Percentiles rank a stretch among this genome's conserved stretches.
Evolutionary conservation across 2,797 vertebrate species (phyloP).

Genomic region (Centropyge bicolor): DNA sequence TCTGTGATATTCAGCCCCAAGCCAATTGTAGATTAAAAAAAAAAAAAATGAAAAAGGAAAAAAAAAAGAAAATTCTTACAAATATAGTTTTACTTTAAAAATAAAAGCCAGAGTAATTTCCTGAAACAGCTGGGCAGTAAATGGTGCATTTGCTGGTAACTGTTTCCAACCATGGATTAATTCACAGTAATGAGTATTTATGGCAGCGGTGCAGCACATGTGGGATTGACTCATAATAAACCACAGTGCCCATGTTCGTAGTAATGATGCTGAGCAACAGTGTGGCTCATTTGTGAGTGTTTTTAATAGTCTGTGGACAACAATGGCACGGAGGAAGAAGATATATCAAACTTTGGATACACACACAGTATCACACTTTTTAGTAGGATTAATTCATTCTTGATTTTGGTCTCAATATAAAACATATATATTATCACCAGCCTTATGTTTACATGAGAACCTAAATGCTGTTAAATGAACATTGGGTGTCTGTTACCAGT

Average conservation of each 20-base stretch:
- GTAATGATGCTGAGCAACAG: not conserved
- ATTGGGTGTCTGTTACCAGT: not conserved
- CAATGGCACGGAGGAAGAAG: not conserved
- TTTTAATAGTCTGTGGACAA: not conserved
- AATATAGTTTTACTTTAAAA: too few species aligned
- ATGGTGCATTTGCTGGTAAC: too few species aligned
- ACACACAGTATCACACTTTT: not conserved
- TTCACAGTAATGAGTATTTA: not conserved
- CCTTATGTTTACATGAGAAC: not conserved
- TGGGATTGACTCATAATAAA: not conserved
- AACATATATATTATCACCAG: too few species aligned
- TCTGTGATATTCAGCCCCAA: too few species aligned
- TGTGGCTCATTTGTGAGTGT: not conserved
- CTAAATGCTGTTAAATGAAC: not conserved
- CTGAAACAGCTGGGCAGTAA: not conserved
- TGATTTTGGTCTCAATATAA: too few species aligned
- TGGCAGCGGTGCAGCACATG: fast-evolving
- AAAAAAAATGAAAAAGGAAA: too few species aligned
- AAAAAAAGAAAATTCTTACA: too few species aligned
- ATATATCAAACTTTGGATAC: not conserved
- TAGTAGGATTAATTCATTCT: too few species aligned
- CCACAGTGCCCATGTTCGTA: not conserved
- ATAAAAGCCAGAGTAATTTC: too few species aligned
- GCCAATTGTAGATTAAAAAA: too few species aligned
- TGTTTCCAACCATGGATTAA: too few species aligned